Percentiles rank a stretch among this genome's conserved stretches.
Conservation (phyloP, 2,797 vertebrate species). For the Vireo griseus region DNA sequence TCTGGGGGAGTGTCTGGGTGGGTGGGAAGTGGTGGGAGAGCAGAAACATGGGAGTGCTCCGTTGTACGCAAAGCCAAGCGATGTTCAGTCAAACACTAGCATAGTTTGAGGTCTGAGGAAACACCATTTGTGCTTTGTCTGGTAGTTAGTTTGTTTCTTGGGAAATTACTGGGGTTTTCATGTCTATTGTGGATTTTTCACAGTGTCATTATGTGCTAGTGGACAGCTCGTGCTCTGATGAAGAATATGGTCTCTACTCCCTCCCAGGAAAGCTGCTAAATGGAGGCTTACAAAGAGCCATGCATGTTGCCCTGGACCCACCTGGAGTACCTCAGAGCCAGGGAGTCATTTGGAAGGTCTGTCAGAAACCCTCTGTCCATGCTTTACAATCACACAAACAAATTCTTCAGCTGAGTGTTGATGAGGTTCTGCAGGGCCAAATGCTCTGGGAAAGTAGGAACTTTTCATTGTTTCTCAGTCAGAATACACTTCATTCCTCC, state of each 20-base stretch:
- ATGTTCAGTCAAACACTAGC: neutral
- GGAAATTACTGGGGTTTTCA: neutral
- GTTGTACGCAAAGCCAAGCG: neutral
- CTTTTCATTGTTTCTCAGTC: neutral
- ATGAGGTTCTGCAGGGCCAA: neutral
- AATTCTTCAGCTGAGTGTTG: neutral
- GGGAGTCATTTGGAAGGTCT: neutral
- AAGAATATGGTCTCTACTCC: rapidly evolving
- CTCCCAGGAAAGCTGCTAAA: neutral
- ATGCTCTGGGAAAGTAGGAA: neutral
- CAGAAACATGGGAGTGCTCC: neutral
- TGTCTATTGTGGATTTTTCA: neutral
- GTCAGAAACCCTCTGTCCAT: neutral
- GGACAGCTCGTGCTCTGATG: neutral
- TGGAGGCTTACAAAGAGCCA: neutral
- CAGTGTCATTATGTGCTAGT: neutral
- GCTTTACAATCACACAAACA: neutral
- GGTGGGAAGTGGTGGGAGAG: neutral
- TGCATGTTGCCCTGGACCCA: neutral
- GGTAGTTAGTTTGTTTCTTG: neutral
- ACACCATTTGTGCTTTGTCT: neutral
- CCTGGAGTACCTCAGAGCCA: neutral
- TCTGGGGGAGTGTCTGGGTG: neutral
- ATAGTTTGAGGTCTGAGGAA: neutral
- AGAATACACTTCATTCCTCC: neutral